phyloP scores from a whole-genome alignment of 2,113 vertebrate species.

The Hydrolagus affinis region DNA sequence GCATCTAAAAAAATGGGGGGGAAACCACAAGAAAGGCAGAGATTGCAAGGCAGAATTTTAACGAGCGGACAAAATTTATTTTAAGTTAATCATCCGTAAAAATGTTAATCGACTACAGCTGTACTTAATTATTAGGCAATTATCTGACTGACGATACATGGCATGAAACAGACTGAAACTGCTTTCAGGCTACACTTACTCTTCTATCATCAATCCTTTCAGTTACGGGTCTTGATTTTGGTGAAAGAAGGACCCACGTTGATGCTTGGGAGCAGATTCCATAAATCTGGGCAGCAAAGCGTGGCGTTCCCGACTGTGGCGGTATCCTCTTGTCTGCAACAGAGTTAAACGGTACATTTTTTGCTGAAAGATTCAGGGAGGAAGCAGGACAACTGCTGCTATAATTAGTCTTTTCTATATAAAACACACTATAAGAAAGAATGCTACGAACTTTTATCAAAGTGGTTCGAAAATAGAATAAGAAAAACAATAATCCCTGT shows the following conservation, averaged over 20 bases:
- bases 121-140: slow-evolving; percentile 32
- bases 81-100: slow-evolving; percentile 23
- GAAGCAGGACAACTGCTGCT: neutral
- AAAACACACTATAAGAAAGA: neutral
- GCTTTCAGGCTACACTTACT: slow-evolving; percentile 20
- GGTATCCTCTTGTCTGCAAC: neutral
- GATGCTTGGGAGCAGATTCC: neutral
- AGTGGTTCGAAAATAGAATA: neutral
- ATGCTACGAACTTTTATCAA: neutral
- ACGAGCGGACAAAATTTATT: slow-evolving; percentile 17
- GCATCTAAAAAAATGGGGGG: neutral
- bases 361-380: neutral
- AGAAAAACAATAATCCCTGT: too few relatives aligned
- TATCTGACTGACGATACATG: slow-evolving; percentile 28
- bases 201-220: slow-evolving; percentile 10
- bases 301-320: neutral
- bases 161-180: slow-evolving; percentile 20
- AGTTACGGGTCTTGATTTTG: neutral
- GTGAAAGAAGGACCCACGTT: neutral
- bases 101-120: slow-evolving; percentile 23
- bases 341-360: neutral
- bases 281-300: neutral
- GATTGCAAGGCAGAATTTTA: neutral
- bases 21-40: neutral
- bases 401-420: too few relatives aligned